Percentiles rank a stretch among this genome's conserved stretches.
These are phyloP conservation scores for Sebastes schlegelii DNA, from an alignment of 2,113 vertebrate genomes.

Conservation along the genomic window DNA sequence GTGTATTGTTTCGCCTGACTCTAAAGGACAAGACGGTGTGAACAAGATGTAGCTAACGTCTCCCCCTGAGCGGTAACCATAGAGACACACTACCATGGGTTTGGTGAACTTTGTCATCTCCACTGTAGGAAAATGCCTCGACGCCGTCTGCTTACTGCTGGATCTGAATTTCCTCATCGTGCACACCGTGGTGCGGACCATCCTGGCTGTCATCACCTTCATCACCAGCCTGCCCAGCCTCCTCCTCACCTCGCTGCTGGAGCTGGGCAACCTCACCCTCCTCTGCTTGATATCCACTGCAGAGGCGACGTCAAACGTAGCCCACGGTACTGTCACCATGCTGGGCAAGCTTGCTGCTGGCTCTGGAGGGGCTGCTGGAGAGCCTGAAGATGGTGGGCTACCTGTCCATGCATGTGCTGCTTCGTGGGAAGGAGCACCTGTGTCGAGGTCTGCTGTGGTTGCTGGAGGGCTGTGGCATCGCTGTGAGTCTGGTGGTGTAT, in stretches of 20 bases:
- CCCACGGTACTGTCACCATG: conserved; percentile 68
- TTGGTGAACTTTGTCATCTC: conserved; percentile 86
- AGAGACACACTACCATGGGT: conserved; percentile 82
- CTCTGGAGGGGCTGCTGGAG: conserved; percentile 87
- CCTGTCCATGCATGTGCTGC: conserved; percentile 85
- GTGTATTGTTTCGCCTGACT: neutral
- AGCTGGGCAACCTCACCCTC: conserved; percentile 84
- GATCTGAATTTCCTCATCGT: conserved; percentile 93
- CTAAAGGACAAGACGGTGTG: neutral
- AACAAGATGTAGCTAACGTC: conserved; percentile 35
- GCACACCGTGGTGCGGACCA: conserved; percentile 85
- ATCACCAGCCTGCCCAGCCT: conserved; percentile 85
- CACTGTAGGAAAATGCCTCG: conserved; percentile 85
- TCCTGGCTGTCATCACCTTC: conserved; percentile 84
- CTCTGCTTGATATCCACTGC: conserved; percentile 74
- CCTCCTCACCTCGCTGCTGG: conserved; percentile 72
- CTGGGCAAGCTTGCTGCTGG: conserved; percentile 76
- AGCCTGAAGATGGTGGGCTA: conserved; percentile 91
- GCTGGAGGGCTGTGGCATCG: conserved; percentile 88
- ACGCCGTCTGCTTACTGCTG: conserved; percentile 87
- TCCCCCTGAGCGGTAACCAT: neutral
- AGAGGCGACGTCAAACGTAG: conserved; percentile 75
- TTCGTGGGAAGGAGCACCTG: conserved; percentile 88
- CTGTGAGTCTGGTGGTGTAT: conserved; percentile 89
- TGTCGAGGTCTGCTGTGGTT: conserved; percentile 85